Evolutionary conservation across 2,888 invertebrate species (phyloP).

Genomic region (Eristalis pertinax): DNA sequence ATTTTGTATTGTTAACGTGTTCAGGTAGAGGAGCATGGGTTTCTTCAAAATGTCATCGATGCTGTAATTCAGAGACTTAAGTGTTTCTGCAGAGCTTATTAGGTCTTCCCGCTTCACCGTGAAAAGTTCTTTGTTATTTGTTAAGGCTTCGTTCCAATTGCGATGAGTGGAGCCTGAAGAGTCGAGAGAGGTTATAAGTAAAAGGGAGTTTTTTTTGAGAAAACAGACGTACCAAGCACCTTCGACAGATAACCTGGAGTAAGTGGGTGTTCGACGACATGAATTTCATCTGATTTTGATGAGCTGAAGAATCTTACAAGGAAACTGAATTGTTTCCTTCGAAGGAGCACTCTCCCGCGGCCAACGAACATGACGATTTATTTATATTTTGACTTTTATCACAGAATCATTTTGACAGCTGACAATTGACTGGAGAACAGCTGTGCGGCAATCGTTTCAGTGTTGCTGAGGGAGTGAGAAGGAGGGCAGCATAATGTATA

Average conservation of each 20-base stretch:
- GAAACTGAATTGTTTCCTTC: slow-evolving; percentile 35
- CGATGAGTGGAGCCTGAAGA: slow-evolving; percentile 75
- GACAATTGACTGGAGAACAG: neutral
- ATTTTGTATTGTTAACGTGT: slow-evolving; percentile 84
- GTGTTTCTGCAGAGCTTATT: slow-evolving; percentile 74
- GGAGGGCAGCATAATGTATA: neutral
- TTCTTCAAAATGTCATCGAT: slow-evolving; percentile 83
- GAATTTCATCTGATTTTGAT: slow-evolving; percentile 38
- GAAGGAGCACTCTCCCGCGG: neutral
- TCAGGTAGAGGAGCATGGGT: slow-evolving; percentile 84
- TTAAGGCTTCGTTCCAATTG: slow-evolving; percentile 75
- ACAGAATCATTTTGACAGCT: neutral
- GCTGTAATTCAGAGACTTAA: slow-evolving; percentile 80
- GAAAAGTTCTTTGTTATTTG: slow-evolving; percentile 77
- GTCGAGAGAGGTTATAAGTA: neutral
- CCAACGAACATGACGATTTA: slow-evolving; percentile 42
- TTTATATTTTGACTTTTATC: slow-evolving; percentile 4
- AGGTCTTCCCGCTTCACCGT: slow-evolving; percentile 77
- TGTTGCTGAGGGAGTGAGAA: neutral
- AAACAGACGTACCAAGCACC: slow-evolving; percentile 27
- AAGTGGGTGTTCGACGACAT: slow-evolving; percentile 24
- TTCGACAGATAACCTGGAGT: slow-evolving; percentile 43
- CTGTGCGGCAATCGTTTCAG: neutral
- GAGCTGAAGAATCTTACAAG: slow-evolving; percentile 35
- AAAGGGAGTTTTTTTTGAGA: neutral